A percentile compares a stretch with the other conserved stretches of the same genome.
Conservation (phyloP, 2,113 vertebrate genomes). For the Sarotherodon lohbergeri region DNA sequence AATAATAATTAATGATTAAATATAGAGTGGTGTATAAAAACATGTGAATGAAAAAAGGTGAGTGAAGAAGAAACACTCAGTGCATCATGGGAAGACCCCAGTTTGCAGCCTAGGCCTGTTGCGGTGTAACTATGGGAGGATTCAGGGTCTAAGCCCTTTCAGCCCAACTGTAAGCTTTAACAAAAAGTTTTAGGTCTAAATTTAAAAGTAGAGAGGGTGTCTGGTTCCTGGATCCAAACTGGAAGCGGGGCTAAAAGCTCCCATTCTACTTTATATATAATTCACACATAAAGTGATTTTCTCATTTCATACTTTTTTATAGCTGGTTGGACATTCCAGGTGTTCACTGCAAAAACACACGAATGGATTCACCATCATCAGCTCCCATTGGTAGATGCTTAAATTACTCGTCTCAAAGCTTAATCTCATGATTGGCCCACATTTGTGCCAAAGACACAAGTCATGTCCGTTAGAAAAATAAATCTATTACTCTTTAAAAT, state of each 20-base stretch:
- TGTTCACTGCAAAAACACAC: background rate
- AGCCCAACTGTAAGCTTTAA: background rate
- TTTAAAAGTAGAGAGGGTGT: background rate
- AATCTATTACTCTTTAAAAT: background rate
- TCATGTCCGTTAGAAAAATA: accelerated
- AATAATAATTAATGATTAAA: background rate
- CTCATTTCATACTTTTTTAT: background rate
- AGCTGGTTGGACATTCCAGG: background rate
- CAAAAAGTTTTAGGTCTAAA: background rate
- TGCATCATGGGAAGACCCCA: background rate
- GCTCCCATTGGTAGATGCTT: background rate
- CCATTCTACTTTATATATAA: background rate
- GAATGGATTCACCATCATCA: background rate
- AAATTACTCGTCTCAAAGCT: too few relatives aligned
- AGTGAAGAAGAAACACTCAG: accelerated
- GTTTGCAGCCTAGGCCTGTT: background rate
- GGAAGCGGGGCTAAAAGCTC: accelerated
- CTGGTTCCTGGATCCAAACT: background rate
- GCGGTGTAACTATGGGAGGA: background rate
- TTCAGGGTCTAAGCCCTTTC: background rate
- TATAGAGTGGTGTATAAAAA: background rate
- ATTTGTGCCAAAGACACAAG: background rate
- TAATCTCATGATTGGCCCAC: background rate
- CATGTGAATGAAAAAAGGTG: accelerated
- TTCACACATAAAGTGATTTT: background rate